Evolutionary conservation across 2,888 invertebrate species (phyloP).

Genomic region (Thelaira solivaga): DNA sequence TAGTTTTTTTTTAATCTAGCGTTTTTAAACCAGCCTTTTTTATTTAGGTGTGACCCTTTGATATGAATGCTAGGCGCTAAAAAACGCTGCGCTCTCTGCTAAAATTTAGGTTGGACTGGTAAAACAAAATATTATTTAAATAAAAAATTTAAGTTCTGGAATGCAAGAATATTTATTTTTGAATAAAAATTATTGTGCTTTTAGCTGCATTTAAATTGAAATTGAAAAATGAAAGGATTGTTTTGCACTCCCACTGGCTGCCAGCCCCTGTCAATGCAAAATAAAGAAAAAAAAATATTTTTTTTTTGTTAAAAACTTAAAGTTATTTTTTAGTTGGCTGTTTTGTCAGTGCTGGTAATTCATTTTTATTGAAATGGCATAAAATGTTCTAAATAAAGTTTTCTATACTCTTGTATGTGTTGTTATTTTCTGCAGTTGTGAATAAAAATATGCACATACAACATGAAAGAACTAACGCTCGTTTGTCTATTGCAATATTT

Average conservation of each 20-base stretch:
- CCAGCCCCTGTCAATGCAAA: conserved; percentile 27
- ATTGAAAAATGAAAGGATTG: not conserved
- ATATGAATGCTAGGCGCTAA: too few relatives aligned
- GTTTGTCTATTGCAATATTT: conserved; percentile 37
- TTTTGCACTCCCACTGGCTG: not conserved
- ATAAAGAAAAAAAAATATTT: conserved; percentile 43
- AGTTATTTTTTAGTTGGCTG: conserved; percentile 56
- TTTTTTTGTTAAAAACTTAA: conserved; percentile 45
- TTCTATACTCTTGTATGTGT: not conserved
- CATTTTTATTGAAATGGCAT: conserved; percentile 76
- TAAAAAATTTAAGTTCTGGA: too few relatives aligned
- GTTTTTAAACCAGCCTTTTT: too few relatives aligned
- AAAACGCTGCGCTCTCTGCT: too few relatives aligned
- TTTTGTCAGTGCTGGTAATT: conserved; percentile 71
- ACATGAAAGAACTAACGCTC: conserved; percentile 7
- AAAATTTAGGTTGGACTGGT: too few relatives aligned
- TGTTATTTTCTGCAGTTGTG: conserved; percentile 20
- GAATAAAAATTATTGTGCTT: too few relatives aligned
- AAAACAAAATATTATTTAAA: too few relatives aligned
- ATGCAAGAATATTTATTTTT: too few relatives aligned
- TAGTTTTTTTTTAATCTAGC: too few relatives aligned
- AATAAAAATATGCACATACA: conserved; percentile 11
- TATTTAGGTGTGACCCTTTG: too few relatives aligned
- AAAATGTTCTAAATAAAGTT: conserved; percentile 65
- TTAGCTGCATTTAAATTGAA: too few relatives aligned